Percentiles rank a stretch among this genome's conserved stretches.
phyloP scores from a whole-genome alignment of 2,113 vertebrate genomes.

The Ameiurus melas region DNA sequence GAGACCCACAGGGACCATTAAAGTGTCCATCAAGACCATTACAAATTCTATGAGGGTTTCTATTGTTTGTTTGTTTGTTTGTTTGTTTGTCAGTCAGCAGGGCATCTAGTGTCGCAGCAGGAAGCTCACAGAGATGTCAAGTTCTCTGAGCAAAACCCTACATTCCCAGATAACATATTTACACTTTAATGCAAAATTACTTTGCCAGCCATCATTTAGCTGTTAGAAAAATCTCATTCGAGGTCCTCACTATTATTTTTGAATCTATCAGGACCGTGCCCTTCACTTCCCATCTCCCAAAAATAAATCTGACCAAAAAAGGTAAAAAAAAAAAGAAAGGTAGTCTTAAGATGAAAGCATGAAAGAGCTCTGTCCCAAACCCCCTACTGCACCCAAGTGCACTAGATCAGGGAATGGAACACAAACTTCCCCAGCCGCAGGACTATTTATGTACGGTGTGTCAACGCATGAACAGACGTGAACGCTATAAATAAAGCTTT shows the following conservation, averaged over 20 bases:
- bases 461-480: background rate
- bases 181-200: background rate
- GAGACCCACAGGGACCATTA: conserved; percentile 3
- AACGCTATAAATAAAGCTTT: background rate
- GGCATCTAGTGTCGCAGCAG: too few relatives aligned
- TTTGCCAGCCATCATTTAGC: background rate
- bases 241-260: background rate
- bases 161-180: background rate
- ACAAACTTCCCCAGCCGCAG: background rate
- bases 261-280: background rate
- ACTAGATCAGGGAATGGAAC: background rate
- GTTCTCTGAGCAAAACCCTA: too few relatives aligned
- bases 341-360: background rate
- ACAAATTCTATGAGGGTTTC: background rate
- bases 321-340: too few relatives aligned
- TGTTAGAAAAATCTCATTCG: background rate
- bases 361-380: background rate
- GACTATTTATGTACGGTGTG: background rate
- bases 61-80: background rate
- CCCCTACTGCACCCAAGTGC: background rate
- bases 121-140: too few relatives aligned
- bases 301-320: conserved; percentile 31
- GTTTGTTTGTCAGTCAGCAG: background rate
- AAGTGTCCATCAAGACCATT: background rate
- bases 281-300: background rate